Percentiles rank a stretch among this genome's conserved stretches.
phyloP scores from a whole-genome alignment of 2,113 vertebrate species.

The Salvelinus fontinalis region DNA sequence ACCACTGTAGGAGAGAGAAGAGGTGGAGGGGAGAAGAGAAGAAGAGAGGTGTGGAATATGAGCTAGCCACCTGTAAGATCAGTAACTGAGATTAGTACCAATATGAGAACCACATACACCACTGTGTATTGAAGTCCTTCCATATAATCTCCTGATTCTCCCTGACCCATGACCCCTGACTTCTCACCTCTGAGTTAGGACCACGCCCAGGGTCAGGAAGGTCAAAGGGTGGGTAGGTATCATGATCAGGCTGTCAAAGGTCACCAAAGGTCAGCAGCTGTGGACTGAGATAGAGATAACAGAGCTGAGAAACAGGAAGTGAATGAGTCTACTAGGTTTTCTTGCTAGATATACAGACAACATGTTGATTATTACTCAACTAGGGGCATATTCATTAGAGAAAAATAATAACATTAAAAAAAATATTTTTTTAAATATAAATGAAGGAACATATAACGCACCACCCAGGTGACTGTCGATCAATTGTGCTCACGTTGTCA shows the following conservation, averaged over 20 bases:
- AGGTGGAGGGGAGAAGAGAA: not conserved
- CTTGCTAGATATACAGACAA: no score
- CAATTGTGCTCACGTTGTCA: no score
- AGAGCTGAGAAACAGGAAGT: slow-evolving; percentile 3
- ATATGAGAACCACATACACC: not conserved
- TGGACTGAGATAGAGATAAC: not conserved
- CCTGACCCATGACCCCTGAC: not conserved
- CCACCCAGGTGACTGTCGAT: no score
- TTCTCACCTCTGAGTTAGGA: slow-evolving; percentile 57
- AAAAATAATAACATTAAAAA: no score
- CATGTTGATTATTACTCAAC: not conserved
- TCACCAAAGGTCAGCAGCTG: slow-evolving; percentile 34
- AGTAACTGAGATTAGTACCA: not conserved
- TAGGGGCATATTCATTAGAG: not conserved
- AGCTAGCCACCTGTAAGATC: not conserved
- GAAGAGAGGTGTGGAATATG: not conserved
- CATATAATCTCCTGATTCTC: not conserved
- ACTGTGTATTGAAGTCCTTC: no score
- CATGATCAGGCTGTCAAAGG: slow-evolving; percentile 16
- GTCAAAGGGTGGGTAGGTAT: slow-evolving; percentile 41
- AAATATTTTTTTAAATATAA: no score
- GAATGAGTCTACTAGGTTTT: not conserved
- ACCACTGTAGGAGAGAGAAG: slow-evolving; percentile 57
- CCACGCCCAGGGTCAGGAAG: slow-evolving; percentile 49
- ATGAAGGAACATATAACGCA: no score